Conservation (phyloP, 2,113 vertebrate genomes). For the Sorex fumeus region DNA sequence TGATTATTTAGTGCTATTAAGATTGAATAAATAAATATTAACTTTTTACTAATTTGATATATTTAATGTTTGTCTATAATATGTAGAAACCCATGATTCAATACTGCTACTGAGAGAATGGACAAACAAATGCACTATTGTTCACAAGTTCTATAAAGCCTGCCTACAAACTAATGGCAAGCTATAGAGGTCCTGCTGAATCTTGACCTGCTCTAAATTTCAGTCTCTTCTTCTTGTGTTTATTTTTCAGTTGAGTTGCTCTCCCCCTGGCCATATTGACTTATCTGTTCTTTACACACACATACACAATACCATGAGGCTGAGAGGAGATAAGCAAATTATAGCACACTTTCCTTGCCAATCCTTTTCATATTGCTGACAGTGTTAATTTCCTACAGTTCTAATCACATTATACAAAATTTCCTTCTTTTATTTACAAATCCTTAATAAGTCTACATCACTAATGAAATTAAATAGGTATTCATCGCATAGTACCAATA, state of each 20-base stretch:
- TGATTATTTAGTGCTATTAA: background rate
- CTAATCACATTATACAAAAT: slow-evolving; percentile 38
- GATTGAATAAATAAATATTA: slow-evolving; percentile 12
- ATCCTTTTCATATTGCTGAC: background rate
- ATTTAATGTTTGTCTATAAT: background rate
- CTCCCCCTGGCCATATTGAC: background rate
- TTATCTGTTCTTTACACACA: background rate
- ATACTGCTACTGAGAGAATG: background rate
- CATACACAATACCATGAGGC: background rate
- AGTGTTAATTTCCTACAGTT: slow-evolving; percentile 1
- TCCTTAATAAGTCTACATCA: background rate
- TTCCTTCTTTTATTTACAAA: slow-evolving; percentile 35
- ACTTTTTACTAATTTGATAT: background rate
- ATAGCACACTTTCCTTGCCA: slow-evolving; percentile 2
- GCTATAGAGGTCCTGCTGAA: background rate
- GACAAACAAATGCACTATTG: slow-evolving; percentile 24
- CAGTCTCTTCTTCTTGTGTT: background rate
- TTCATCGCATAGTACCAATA: background rate
- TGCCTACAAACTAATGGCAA: slow-evolving; percentile 35
- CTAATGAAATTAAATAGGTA: background rate
- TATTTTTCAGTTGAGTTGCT: background rate
- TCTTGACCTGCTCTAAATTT: slow-evolving; percentile 31
- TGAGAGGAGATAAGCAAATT: background rate
- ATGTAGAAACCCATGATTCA: background rate
- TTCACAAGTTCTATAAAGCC: slow-evolving; percentile 1